These are phyloP conservation scores for Teleopsis dalmanni DNA, from an alignment of 1,140 invertebrate genomes.

Conservation along the genomic window DNA sequence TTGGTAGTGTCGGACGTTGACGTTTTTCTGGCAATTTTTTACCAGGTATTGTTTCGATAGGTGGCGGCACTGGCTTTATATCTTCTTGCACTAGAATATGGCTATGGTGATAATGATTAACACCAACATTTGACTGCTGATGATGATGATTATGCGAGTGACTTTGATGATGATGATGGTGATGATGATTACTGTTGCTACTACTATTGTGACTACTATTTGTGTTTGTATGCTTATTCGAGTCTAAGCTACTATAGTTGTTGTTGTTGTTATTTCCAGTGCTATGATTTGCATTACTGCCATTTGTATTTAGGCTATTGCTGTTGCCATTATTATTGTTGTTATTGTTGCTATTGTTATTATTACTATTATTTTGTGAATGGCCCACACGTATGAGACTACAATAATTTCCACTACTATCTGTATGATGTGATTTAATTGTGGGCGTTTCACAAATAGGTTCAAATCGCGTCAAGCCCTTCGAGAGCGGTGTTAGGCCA, in stretches of 20 bases:
- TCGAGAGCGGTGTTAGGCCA: conserved; percentile 81
- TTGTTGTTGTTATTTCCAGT: conserved; percentile 22
- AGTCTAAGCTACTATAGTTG: conserved; percentile 41
- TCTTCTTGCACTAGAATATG: conserved; percentile 50
- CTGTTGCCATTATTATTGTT: conserved; percentile 16
- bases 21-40: conserved; percentile 61
- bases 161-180: conserved; percentile 22
- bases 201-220: conserved; percentile 25
- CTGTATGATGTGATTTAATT: conserved; percentile 40
- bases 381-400: conserved; percentile 29
- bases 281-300: conserved; percentile 6
- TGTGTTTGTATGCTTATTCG: conserved; percentile 37
- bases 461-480: conserved; percentile 58
- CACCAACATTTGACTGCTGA: conserved; percentile 41
- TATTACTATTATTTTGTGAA: conserved; percentile 14
- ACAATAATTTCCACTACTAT: conserved; percentile 42
- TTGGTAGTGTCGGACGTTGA: conserved; percentile 55
- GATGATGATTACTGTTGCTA: conserved; percentile 14
- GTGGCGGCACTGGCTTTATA: conserved; percentile 76
- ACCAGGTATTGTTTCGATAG: conserved; percentile 82
- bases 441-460: conserved; percentile 45
- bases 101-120: conserved; percentile 48
- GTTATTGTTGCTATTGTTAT: conserved; percentile 18
- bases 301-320: conserved; percentile 12
- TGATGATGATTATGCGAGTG: conserved; percentile 6